Evolutionary conservation across 1,140 invertebrate species (phyloP), one percentile per base, ranked within the genome.

Genomic region (Zaprionus lachaisei): DNA sequence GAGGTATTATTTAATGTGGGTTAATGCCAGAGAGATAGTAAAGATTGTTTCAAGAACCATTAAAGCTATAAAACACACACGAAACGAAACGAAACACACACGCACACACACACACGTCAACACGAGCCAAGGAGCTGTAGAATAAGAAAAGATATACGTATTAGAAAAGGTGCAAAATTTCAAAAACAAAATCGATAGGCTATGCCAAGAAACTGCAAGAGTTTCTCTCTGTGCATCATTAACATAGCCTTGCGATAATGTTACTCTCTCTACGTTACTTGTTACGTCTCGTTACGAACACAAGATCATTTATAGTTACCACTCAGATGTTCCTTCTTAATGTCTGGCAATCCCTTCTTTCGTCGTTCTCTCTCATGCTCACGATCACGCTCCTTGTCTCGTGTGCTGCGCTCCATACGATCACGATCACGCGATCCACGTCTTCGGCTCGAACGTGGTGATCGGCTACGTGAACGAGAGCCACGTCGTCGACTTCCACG

Each of bases 291-390:
- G 51, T 57, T 31, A 55, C 17, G 26, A 14, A 49, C 38, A 1
- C n/a, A 4, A 37, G 6, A 37, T 67, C 57, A 28, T 26, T 51
- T 38, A 91, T 90, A 91, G 55, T 93, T 94, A 97, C 96, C 96
- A 93, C 96, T 97, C 56, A 98, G 93, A 94, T 97, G 96, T 70
- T 98, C 97, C 84, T 96, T 97, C 86, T 97, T 96, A 49, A 98
- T 95, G 0, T 96, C 95, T 11, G 98, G 98, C 51, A 99, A 93
- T 22, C 98, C 98, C 89, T 97, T 96, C 93, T 98, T 98, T 79
- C 96, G 95, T 54, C 98, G 94, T 91, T 97, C 96, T 82, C 95
- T 94, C 83, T 97, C 95, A 79, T 96, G 96, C 83, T 97, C 96
- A 5, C 95, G 95, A 80, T 98, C 97, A 57, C 96, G 95, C 79